phyloP scores from a whole-genome alignment of 2,113 vertebrate species.

The Galemys pyrenaicus region DNA sequence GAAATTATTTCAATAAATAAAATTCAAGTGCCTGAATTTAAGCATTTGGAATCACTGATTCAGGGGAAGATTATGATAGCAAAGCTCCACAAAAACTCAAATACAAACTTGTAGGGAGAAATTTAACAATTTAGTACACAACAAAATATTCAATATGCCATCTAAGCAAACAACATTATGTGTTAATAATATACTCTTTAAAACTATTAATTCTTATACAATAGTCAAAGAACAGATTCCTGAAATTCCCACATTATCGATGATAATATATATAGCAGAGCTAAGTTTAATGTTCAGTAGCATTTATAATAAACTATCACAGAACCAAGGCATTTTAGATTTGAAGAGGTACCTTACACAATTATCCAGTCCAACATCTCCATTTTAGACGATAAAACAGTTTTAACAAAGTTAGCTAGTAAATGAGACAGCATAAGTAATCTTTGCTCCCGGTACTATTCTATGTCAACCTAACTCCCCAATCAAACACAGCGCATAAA shows the following conservation, averaged over 20 bases:
- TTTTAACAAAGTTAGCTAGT: constrained; percentile 12
- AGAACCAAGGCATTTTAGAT: constrained; percentile 32
- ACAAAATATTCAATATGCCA: background rate
- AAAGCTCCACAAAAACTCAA: constrained; percentile 33
- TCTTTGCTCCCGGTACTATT: constrained; percentile 7
- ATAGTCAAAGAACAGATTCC: constrained; percentile 1
- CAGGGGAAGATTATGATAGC: background rate
- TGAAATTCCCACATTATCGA: constrained; percentile 23
- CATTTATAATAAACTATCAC: background rate
- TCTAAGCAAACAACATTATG: constrained; percentile 5
- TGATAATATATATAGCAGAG: background rate
- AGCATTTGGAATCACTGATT: constrained; percentile 15
- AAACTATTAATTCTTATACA: constrained; percentile 39
- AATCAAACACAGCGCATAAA: constrained; percentile 23
- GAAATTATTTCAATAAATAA: constrained; percentile 32
- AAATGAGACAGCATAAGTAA: background rate
- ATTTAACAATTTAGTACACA: background rate
- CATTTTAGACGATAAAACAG: constrained; percentile 43
- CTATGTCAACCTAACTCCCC: constrained; percentile 34
- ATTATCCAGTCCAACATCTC: background rate
- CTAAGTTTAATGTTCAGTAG: background rate
- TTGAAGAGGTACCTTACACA: background rate
- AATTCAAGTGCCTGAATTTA: constrained; percentile 9
- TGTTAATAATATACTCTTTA: background rate
- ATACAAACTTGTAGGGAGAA: constrained; percentile 8